These are phyloP conservation scores for Lepisosteus oculatus DNA, from an alignment of 2,113 vertebrate genomes.

Conservation along the genomic window DNA sequence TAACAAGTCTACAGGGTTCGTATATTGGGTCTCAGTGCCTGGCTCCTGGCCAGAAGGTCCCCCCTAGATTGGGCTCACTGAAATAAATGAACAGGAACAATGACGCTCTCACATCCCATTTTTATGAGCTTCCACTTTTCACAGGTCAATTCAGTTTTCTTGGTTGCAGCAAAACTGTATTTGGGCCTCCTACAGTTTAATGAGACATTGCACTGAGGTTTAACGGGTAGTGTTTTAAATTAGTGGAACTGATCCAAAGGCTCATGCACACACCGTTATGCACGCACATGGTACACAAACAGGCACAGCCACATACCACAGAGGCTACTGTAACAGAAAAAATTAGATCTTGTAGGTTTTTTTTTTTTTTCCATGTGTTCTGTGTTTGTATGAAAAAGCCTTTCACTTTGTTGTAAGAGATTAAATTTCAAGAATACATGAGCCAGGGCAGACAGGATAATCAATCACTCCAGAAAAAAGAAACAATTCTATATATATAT, in stretches of 20 bases:
- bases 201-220: too few species aligned
- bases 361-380: conserved; percentile 29
- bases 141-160: too few species aligned
- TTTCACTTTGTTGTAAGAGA: conserved; percentile 51
- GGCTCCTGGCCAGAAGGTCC: too few species aligned
- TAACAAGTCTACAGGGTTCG: too few species aligned
- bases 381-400: conserved; percentile 33
- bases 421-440: conserved; percentile 66
- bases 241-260: not conserved
- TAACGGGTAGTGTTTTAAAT: too few species aligned
- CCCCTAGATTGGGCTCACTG: too few species aligned
- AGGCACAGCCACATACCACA: not conserved
- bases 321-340: not conserved
- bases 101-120: too few species aligned
- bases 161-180: too few species aligned
- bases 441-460: conserved; percentile 62
- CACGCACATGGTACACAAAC: not conserved
- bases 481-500: conserved; percentile 22
- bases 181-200: too few species aligned
- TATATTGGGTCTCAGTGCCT: too few species aligned
- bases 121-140: too few species aligned
- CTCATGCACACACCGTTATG: not conserved
- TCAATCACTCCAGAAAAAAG: conserved; percentile 58
- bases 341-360: not conserved
- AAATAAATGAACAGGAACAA: too few species aligned